Evolutionary conservation across 2,113 vertebrate species (phyloP).

Genomic region (Narcine bancroftii): DNA sequence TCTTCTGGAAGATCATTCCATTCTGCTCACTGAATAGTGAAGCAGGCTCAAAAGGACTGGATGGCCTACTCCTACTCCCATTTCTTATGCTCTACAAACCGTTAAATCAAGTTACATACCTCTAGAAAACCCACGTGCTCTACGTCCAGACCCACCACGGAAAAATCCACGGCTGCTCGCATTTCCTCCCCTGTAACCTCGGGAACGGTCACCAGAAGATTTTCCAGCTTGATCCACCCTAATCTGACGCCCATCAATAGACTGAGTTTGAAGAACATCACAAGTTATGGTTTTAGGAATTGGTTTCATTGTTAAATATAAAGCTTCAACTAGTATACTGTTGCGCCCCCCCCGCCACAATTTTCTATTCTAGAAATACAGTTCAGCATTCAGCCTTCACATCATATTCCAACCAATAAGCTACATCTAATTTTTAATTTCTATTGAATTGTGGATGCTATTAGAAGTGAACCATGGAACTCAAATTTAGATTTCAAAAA

Average conservation of each 20-base stretch:
- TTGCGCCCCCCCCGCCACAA: neutral
- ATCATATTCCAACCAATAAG: neutral
- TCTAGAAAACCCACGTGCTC: conserved; percentile 65
- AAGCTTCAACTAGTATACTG: neutral
- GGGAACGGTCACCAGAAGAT: conserved; percentile 60
- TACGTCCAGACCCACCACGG: conserved; percentile 68
- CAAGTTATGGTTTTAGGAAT: neutral
- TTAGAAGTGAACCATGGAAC: neutral
- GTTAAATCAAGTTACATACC: conserved; percentile 49
- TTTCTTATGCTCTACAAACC: no score
- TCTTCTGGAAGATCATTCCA: no score
- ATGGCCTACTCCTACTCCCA: no score
- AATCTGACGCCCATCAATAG: conserved; percentile 81
- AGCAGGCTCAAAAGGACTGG: no score
- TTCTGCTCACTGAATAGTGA: no score
- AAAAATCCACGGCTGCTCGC: conserved; percentile 68
- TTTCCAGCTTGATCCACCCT: conserved; percentile 93
- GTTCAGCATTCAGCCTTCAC: neutral
- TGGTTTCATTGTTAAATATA: neutral
- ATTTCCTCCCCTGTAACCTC: conserved; percentile 64
- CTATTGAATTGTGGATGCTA: neutral
- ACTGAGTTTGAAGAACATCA: conserved; percentile 50
- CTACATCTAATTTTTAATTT: neutral
- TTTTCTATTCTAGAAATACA: neutral
- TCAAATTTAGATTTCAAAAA: neutral